These are phyloP conservation scores for Caenorhabditis sulstoni DNA, from an alignment of 2,888 invertebrate species.

Conservation along the genomic window DNA sequence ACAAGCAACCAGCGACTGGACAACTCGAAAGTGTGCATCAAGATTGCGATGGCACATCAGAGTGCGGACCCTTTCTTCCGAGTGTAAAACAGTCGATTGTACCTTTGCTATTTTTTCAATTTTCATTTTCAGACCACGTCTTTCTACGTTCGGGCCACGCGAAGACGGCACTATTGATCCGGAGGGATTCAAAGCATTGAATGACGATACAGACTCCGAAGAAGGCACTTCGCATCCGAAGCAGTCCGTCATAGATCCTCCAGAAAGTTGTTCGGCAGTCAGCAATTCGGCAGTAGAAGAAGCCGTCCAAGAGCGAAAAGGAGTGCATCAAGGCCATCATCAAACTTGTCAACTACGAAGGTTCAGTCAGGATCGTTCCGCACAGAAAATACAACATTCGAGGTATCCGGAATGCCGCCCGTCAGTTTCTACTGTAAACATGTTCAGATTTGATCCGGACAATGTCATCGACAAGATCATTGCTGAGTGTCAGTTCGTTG, in stretches of 20 bases:
- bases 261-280: constrained; percentile 49
- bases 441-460: constrained; percentile 76
- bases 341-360: constrained; percentile 55
- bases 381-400: constrained; percentile 68
- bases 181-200: constrained; percentile 44
- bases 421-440: too few species aligned
- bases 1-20: constrained; percentile 92
- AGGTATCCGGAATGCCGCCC: constrained; percentile 59
- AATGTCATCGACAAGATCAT: constrained; percentile 74
- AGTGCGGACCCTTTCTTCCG: constrained; percentile 97
- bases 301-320: constrained; percentile 14
- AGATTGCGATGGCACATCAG: constrained; percentile 93
- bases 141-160: constrained; percentile 41
- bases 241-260: constrained; percentile 23
- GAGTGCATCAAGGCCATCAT: constrained; percentile 22
- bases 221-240: constrained; percentile 46
- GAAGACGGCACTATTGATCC: constrained; percentile 59
- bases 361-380: constrained; percentile 68
- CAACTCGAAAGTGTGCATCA: constrained; percentile 94
- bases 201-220: constrained; percentile 49
- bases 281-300: constrained; percentile 48
- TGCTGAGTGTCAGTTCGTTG: constrained; percentile 61
- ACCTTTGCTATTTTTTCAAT: neutral
- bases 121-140: constrained; percentile 35
- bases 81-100: constrained; percentile 91